These are phyloP conservation scores for Phyllostomus discolor DNA, from an alignment of 2,113 vertebrate species.

Conservation along the genomic window DNA sequence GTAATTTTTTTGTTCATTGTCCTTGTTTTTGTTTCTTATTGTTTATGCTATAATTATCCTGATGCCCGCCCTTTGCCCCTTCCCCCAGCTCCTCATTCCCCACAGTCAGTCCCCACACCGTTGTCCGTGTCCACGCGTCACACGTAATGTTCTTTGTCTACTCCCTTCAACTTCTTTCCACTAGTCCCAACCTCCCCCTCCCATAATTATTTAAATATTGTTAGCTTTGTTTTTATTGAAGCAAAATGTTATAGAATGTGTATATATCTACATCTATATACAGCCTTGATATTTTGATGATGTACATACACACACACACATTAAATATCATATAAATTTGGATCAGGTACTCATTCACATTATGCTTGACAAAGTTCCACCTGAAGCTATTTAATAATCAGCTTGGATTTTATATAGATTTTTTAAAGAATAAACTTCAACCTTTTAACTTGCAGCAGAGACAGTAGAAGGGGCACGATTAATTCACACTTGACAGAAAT, in stretches of 20 bases:
- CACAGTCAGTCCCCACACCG: too few relatives aligned
- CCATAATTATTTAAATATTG: background rate
- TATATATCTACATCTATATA: background rate
- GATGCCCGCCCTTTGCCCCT: too few relatives aligned
- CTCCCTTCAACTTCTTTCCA: too few relatives aligned
- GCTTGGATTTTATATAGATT: background rate
- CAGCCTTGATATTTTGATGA: background rate
- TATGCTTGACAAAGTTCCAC: background rate
- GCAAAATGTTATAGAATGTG: background rate
- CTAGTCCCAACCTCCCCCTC: too few relatives aligned
- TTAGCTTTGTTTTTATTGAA: background rate
- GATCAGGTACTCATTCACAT: background rate
- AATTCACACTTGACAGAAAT: background rate
- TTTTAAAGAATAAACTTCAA: background rate
- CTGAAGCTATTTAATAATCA: background rate
- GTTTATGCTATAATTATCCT: too few relatives aligned
- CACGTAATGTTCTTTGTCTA: too few relatives aligned
- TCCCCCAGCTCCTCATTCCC: too few relatives aligned
- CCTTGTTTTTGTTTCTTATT: too few relatives aligned
- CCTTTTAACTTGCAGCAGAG: background rate
- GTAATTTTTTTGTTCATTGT: background rate
- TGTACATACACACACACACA: background rate
- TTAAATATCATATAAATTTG: background rate
- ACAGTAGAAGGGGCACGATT: background rate
- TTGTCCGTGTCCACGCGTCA: too few relatives aligned